Evolutionary conservation across 2,888 invertebrate genomes (phyloP).

Genomic region (Drosophila flavopinicola): DNA sequence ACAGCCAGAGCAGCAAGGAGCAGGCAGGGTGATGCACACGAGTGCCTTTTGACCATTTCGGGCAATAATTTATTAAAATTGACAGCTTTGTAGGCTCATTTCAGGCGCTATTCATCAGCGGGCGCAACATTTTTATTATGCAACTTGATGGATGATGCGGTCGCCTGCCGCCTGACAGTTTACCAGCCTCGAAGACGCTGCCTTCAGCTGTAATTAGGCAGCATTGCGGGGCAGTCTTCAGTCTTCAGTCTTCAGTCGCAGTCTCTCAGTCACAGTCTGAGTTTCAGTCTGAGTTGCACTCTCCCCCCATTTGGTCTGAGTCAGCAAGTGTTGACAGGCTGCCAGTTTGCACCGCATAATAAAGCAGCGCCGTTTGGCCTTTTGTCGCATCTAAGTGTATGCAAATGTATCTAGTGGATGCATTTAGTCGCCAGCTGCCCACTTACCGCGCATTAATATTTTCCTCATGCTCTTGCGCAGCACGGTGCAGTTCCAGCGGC

Average conservation of each 20-base stretch:
- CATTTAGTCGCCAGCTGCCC: conserved; percentile 17
- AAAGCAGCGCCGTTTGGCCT: conserved; percentile 61
- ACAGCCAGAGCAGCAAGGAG: conserved; percentile 19
- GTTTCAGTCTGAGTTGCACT: conserved; percentile 4
- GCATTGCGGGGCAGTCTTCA: conserved; percentile 43
- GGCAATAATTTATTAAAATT: conserved; percentile 83
- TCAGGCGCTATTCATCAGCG: conserved; percentile 82
- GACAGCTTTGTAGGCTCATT: conserved; percentile 83
- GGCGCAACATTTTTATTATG: conserved; percentile 82
- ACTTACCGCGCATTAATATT: conserved; percentile 92
- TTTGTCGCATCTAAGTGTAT: conserved; percentile 28
- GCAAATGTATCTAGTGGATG: conserved; percentile 16
- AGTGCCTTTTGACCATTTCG: conserved; percentile 48
- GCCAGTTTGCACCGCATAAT: conserved; percentile 69
- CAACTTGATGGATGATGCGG: conserved; percentile 82
- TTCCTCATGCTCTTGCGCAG: conserved; percentile 88
- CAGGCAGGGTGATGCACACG: conserved; percentile 12
- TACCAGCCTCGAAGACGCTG: conserved; percentile 44
- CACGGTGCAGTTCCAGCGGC: conserved; percentile 95
- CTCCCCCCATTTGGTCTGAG: conserved; percentile 36
- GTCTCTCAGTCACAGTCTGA: not conserved
- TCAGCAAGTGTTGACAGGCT: conserved; percentile 70
- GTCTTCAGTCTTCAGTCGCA: not conserved
- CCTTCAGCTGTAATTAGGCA: conserved; percentile 74
- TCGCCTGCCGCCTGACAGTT: conserved; percentile 71